Percentiles rank a stretch among this genome's conserved stretches.
These are phyloP conservation scores for Ciconia boyciana DNA, from an alignment of 2,113 vertebrate genomes.

Conservation along the genomic window DNA sequence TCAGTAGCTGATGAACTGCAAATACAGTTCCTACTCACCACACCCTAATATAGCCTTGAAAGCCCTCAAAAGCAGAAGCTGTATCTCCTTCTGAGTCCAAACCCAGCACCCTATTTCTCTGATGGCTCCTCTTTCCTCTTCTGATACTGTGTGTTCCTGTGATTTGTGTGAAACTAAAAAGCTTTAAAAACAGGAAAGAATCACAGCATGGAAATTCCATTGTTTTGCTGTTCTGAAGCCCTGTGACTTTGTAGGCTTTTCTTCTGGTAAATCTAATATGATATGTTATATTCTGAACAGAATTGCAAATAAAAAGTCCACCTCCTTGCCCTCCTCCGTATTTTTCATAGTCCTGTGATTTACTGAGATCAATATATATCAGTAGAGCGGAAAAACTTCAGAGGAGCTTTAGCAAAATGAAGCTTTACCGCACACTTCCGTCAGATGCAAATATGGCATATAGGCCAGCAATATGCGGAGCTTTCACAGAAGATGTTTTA, in stretches of 20 bases:
- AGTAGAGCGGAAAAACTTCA: background rate
- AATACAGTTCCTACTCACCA: background rate
- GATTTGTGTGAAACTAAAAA: background rate
- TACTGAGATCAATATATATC: background rate
- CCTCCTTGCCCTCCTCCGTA: background rate
- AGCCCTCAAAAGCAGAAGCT: background rate
- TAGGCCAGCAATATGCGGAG: background rate
- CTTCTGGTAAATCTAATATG: background rate
- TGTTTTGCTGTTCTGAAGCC: background rate
- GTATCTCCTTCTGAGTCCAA: background rate
- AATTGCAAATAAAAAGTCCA: background rate
- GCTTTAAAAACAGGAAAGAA: background rate
- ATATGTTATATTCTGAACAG: background rate
- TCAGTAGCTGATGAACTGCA: background rate
- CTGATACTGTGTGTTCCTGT: background rate
- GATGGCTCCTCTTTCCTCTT: background rate
- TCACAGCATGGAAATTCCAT: background rate
- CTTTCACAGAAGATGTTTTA: background rate
- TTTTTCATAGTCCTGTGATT: background rate
- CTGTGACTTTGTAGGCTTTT: background rate
- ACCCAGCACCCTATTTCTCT: background rate
- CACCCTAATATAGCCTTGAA: fast-evolving
- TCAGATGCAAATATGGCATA: background rate
- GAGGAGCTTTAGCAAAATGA: background rate
- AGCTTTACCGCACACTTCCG: background rate